phyloP scores from a whole-genome alignment of 2,888 invertebrate genomes.

The Exephanes ischioxanthus region DNA sequence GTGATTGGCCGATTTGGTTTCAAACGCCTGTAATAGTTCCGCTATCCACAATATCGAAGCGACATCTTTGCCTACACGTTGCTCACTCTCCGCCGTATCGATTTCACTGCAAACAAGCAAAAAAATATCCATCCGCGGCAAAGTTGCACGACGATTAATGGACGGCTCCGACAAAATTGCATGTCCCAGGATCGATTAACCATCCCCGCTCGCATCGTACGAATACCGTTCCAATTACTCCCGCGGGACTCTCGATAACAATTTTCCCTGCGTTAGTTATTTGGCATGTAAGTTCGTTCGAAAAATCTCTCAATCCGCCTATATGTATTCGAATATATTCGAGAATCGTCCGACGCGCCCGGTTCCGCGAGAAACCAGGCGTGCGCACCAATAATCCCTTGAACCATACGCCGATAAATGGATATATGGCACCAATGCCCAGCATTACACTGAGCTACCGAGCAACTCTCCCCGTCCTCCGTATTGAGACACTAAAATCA shows the following conservation, averaged over 20 bases:
- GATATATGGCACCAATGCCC: slow-evolving; percentile 4
- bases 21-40: too few relatives aligned
- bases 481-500: background rate
- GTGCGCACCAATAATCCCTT: slow-evolving; percentile 22
- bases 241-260: background rate
- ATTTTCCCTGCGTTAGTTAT: background rate
- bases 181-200: background rate
- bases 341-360: background rate
- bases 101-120: too few relatives aligned
- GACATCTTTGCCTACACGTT: background rate
- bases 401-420: slow-evolving; percentile 26
- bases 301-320: background rate
- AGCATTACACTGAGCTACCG: background rate
- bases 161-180: background rate
- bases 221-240: background rate
- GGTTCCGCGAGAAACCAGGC: background rate
- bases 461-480: too few relatives aligned
- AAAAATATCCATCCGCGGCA: too few relatives aligned
- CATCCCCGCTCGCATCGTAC: background rate
- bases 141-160: background rate
- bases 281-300: background rate
- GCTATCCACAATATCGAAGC: too few relatives aligned
- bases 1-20: too few relatives aligned
- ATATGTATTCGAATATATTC: background rate
- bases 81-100: background rate